phyloP scores from a whole-genome alignment of 2,797 vertebrate species.

The Pampus argenteus region DNA sequence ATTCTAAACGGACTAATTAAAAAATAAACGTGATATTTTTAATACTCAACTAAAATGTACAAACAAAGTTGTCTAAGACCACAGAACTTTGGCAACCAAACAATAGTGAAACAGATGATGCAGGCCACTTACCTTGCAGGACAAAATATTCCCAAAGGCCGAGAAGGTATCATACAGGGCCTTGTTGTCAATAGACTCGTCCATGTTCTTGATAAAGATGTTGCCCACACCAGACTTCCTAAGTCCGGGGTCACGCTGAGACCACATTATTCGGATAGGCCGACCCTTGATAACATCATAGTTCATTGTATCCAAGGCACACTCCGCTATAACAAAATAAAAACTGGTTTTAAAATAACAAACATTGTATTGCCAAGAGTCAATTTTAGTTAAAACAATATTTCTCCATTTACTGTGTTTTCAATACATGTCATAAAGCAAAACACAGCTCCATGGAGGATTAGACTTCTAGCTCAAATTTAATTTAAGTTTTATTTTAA shows the following conservation, averaged over 20 bases:
- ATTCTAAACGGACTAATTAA: neutral
- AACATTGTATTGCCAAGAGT: neutral
- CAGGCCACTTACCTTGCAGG: constrained; percentile 90
- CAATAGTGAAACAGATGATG: neutral
- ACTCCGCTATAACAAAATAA: constrained; percentile 87
- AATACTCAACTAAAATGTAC: neutral
- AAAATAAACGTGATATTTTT: too few relatives aligned
- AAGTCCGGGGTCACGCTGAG: constrained; percentile 95
- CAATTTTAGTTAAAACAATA: neutral
- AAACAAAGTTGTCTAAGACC: neutral
- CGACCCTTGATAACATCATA: constrained; percentile 97
- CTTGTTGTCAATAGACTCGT: constrained; percentile 98
- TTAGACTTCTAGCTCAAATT: neutral
- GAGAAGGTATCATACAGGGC: constrained; percentile 98
- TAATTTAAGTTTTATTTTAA: neutral
- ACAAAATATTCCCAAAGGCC: constrained; percentile 96
- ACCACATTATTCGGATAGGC: constrained; percentile 99
- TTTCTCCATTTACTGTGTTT: neutral
- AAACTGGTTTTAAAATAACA: neutral
- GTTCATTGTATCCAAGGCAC: constrained; percentile 98
- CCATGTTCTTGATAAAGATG: constrained; percentile 98
- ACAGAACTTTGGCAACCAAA: neutral
- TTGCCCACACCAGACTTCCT: constrained; percentile 97
- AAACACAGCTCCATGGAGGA: neutral
- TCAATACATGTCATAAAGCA: neutral